phyloP scores from a whole-genome alignment of 2,888 invertebrate genomes.

The Rotaria sp. region DNA sequence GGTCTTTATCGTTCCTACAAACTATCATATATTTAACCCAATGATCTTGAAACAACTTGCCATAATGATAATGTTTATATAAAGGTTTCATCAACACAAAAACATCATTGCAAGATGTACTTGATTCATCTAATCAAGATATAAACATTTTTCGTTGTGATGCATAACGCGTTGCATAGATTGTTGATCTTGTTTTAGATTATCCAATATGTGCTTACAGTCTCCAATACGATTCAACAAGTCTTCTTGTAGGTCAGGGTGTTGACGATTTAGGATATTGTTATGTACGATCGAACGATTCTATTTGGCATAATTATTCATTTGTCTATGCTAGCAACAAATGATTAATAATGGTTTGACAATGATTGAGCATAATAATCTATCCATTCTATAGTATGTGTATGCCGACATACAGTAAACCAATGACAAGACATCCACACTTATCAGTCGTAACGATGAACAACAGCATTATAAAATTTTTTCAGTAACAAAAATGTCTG shows the following conservation, averaged over 20 bases:
- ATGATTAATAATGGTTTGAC: not conserved
- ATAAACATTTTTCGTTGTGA: not conserved
- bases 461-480: not conserved
- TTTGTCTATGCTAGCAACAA: not conserved
- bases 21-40: not conserved
- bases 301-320: not conserved
- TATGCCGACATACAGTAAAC: not conserved
- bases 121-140: not conserved
- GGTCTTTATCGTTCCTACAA: not conserved
- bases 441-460: not conserved
- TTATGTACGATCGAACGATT: not conserved
- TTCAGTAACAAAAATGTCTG: not conserved
- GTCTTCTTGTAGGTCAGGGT: not conserved
- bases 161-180: not conserved
- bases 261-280: not conserved
- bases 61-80: constrained; percentile 6
- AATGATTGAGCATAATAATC: not conserved
- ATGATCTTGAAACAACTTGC: not conserved
- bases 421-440: not conserved
- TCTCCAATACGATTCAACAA: not conserved
- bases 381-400: no score
- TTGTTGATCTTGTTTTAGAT: not conserved
- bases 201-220: not conserved
- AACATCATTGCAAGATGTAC: not conserved
- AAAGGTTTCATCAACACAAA: not conserved